phyloP scores from a whole-genome alignment of 2,797 vertebrate species.

The Cuniculus paca region DNA sequence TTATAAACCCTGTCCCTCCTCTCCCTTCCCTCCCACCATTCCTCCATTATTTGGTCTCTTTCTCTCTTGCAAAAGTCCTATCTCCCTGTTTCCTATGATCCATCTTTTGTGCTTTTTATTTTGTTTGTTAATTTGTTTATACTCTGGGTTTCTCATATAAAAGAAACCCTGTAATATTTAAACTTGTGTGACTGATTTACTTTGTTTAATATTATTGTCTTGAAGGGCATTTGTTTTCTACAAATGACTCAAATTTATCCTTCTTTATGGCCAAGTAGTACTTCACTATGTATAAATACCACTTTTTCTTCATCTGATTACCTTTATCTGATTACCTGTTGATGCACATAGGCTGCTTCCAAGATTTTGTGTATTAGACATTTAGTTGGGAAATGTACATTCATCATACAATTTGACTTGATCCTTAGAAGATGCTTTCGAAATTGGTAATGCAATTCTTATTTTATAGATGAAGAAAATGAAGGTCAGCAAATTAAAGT shows the following conservation, averaged over 20 bases:
- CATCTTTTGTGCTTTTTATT: background rate
- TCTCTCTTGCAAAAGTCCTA: background rate
- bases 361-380: background rate
- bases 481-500: conserved; percentile 21
- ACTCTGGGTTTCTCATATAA: background rate
- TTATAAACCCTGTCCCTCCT: background rate
- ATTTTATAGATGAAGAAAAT: conserved; percentile 13
- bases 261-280: background rate
- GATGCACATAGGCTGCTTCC: background rate
- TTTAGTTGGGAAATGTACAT: background rate
- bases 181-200: background rate
- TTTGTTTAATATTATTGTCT: background rate
- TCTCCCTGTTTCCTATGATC: background rate
- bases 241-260: background rate
- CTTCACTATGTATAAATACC: background rate
- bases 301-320: background rate
- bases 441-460: background rate
- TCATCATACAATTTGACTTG: background rate
- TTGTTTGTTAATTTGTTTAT: background rate
- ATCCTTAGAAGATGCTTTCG: conserved; percentile 2
- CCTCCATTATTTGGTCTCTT: background rate
- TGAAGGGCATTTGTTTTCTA: background rate
- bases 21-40: background rate
- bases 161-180: background rate
- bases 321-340: background rate